These are phyloP conservation scores for Tethya wilhelma DNA, from an alignment of 37 sponge, comb jelly and placozoan species.

Conservation along the genomic window DNA sequence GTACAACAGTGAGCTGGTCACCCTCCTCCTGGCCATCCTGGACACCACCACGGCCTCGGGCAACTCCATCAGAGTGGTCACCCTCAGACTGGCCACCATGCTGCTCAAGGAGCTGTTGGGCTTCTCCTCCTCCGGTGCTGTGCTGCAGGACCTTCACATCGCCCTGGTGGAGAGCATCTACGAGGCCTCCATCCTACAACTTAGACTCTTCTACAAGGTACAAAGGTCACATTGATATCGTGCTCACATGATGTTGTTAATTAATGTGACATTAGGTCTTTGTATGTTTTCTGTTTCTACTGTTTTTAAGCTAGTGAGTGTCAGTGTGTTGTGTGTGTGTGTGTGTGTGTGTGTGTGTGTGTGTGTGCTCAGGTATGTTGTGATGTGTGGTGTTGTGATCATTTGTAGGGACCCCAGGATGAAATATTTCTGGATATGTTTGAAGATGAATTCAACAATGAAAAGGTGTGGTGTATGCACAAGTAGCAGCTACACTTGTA, in stretches of 20 bases:
- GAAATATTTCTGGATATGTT: conserved; percentile 93
- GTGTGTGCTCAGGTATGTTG: too few relatives aligned
- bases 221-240: background rate
- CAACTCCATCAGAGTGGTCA: conserved; percentile 52
- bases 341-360: too few relatives aligned
- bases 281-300: too few relatives aligned
- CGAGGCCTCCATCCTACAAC: conserved; percentile 37
- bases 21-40: conserved; percentile 31
- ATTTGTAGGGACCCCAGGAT: conserved; percentile 70
- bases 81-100: conserved; percentile 45
- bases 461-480: conserved; percentile 34
- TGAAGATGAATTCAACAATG: conserved; percentile 84
- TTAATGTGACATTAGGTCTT: too few relatives aligned
- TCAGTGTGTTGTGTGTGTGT: background rate
- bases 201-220: conserved; percentile 54
- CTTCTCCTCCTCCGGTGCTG: background rate
- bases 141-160: conserved; percentile 39
- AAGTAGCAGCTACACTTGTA: background rate
- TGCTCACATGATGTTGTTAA: background rate
- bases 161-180: conserved; percentile 48
- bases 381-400: too few relatives aligned
- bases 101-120: conserved; percentile 26
- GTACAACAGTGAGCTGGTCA: conserved; percentile 56
- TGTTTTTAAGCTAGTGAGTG: background rate
- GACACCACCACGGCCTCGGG: conserved; percentile 42